These are phyloP conservation scores for Drosophila prosaltans DNA, from an alignment of 1,140 invertebrate species.

Conservation along the genomic window DNA sequence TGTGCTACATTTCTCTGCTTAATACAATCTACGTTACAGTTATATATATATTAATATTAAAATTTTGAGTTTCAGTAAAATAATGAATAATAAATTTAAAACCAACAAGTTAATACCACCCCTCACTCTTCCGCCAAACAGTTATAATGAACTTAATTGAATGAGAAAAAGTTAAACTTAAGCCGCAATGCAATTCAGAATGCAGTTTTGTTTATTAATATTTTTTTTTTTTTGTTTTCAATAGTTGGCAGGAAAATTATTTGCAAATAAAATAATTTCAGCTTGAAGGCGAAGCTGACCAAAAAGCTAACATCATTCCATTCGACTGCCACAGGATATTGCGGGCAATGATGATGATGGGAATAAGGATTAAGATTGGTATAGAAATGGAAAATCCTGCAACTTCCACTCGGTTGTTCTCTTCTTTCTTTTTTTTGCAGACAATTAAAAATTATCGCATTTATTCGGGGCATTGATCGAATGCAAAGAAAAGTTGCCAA, in stretches of 20 bases:
- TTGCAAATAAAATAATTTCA: slow-evolving; percentile 86
- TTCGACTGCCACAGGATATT: slow-evolving; percentile 87
- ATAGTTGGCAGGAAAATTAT: slow-evolving; percentile 86
- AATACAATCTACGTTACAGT: too few relatives aligned
- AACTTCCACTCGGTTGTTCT: slow-evolving; percentile 63
- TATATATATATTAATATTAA: too few relatives aligned
- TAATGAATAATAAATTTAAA: too few relatives aligned
- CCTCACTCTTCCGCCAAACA: too few relatives aligned
- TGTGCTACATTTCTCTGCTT: too few relatives aligned
- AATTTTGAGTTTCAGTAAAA: too few relatives aligned
- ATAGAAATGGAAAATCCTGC: slow-evolving; percentile 85
- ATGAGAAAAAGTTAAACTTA: slow-evolving; percentile 22
- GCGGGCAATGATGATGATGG: slow-evolving; percentile 86
- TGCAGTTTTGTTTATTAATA: too few relatives aligned
- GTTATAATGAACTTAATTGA: too few relatives aligned
- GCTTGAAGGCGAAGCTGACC: slow-evolving; percentile 83
- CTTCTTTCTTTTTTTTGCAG: slow-evolving; percentile 55
- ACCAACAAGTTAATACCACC: too few relatives aligned
- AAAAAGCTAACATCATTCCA: slow-evolving; percentile 39
- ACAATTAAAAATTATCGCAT: slow-evolving; percentile 79
- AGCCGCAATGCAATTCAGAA: slow-evolving; percentile 44
- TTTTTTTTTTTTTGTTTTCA: too few relatives aligned
- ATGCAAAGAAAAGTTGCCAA: slow-evolving; percentile 39
- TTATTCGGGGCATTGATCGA: slow-evolving; percentile 58
- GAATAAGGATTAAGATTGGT: neutral